These are phyloP conservation scores for Laodelphax striatellus DNA, from an alignment of 1,140 invertebrate genomes.

Conservation along the genomic window DNA sequence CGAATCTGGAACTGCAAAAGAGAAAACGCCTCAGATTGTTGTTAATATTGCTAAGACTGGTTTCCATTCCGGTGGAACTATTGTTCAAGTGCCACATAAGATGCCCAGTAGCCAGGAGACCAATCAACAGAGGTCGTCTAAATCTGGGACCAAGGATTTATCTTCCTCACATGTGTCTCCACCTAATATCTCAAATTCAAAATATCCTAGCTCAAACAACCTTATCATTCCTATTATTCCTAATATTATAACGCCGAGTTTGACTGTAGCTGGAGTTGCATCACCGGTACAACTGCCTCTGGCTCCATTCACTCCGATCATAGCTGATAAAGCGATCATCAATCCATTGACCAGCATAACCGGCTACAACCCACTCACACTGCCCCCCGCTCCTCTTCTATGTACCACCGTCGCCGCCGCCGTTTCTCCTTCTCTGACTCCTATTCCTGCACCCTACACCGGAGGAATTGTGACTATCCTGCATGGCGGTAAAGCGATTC, in stretches of 20 bases:
- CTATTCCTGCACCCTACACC: constrained; percentile 5
- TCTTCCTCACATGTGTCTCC: neutral
- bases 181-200: neutral
- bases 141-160: neutral
- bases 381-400: constrained; percentile 29
- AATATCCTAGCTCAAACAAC: constrained; percentile 32
- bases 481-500: constrained; percentile 58
- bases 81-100: constrained; percentile 24
- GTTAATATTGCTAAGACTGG: constrained; percentile 33
- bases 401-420: neutral
- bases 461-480: constrained; percentile 26
- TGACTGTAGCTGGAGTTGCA: constrained; percentile 23
- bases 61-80: constrained; percentile 31
- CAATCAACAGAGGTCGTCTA: neutral
- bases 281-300: constrained; percentile 2
- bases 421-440: constrained; percentile 1
- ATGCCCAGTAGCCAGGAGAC: neutral
- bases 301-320: constrained; percentile 25
- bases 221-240: constrained; percentile 42
- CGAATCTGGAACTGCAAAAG: constrained; percentile 4
- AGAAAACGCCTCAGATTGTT: constrained; percentile 17
- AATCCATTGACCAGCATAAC: constrained; percentile 43
- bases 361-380: constrained; percentile 55
- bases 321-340: constrained; percentile 31
- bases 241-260: constrained; percentile 42